phyloP scores from a whole-genome alignment of 92 coral and sea anemone species.

The Isaurus tuberculatus region DNA sequence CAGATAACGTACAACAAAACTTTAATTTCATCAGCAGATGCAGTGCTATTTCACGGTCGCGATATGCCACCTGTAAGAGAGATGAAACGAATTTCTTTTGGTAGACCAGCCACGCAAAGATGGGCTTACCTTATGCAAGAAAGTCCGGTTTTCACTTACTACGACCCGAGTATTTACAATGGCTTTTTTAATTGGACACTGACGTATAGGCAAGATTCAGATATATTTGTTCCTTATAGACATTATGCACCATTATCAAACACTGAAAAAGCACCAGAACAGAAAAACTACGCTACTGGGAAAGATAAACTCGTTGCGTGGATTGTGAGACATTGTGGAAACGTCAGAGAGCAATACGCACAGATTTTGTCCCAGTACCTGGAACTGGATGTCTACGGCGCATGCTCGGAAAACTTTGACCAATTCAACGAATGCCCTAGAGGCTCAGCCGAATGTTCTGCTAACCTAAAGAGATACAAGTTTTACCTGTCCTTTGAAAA shows the following conservation, averaged over 20 bases:
- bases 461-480: slow-evolving; percentile 67
- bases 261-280: slow-evolving; percentile 27
- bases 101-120: slow-evolving; percentile 64
- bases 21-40: slow-evolving; percentile 74
- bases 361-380: slow-evolving; percentile 65
- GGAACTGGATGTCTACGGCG: slow-evolving; percentile 77
- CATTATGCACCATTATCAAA: slow-evolving; percentile 56
- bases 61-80: slow-evolving; percentile 69
- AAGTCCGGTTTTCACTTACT: slow-evolving; percentile 68
- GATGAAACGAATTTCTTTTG: slow-evolving; percentile 51
- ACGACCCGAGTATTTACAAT: slow-evolving; percentile 65
- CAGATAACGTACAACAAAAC: slow-evolving; percentile 72
- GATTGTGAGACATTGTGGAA: slow-evolving; percentile 83
- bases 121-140: slow-evolving; percentile 91
- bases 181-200: slow-evolving; percentile 93
- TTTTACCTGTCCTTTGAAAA: slow-evolving; percentile 90
- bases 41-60: slow-evolving; percentile 86
- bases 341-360: slow-evolving; percentile 67
- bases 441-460: slow-evolving; percentile 49
- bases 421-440: slow-evolving; percentile 63
- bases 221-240: slow-evolving; percentile 85
- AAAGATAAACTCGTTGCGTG: slow-evolving; percentile 86
- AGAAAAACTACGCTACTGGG: slow-evolving; percentile 64
- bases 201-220: slow-evolving; percentile 92
- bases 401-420: slow-evolving; percentile 73